A percentile compares a stretch with the other conserved stretches of the same genome.
These are phyloP conservation scores for Rotaria magnacalcarata DNA, from an alignment of 2,888 invertebrate genomes.

Conservation along the genomic window DNA sequence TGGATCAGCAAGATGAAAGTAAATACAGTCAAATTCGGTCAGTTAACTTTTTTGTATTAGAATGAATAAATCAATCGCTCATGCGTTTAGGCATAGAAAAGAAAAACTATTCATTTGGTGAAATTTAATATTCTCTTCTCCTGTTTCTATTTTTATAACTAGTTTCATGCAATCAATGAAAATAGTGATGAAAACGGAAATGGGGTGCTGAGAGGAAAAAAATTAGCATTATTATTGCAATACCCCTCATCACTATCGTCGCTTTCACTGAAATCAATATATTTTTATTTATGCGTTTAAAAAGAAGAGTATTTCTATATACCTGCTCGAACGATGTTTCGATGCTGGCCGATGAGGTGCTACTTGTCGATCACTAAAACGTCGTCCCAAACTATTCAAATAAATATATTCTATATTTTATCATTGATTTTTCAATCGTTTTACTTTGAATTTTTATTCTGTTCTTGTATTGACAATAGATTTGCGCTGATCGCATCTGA, in stretches of 20 bases:
- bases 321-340: slow-evolving; percentile 28
- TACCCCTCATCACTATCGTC: slow-evolving; percentile 34
- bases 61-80: not conserved
- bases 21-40: too few species aligned
- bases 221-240: not conserved
- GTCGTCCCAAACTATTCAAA: not conserved
- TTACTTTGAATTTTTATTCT: slow-evolving; percentile 12
- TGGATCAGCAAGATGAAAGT: not conserved
- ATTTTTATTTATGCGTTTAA: not conserved
- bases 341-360: not conserved
- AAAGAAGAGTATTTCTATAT: not conserved
- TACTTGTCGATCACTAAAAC: slow-evolving; percentile 24
- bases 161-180: not conserved
- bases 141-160: not conserved
- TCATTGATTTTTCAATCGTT: not conserved
- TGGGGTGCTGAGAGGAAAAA: not conserved
- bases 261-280: slow-evolving; percentile 29
- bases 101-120: too few species aligned
- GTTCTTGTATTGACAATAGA: not conserved
- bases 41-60: too few species aligned
- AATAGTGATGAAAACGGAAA: not conserved
- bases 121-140: too few species aligned
- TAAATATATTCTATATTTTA: not conserved
- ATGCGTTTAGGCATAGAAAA: not conserved
- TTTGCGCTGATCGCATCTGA: not conserved